Evolutionary conservation across 2,888 invertebrate species (phyloP).

Genomic region (Ophion obscuratus): DNA sequence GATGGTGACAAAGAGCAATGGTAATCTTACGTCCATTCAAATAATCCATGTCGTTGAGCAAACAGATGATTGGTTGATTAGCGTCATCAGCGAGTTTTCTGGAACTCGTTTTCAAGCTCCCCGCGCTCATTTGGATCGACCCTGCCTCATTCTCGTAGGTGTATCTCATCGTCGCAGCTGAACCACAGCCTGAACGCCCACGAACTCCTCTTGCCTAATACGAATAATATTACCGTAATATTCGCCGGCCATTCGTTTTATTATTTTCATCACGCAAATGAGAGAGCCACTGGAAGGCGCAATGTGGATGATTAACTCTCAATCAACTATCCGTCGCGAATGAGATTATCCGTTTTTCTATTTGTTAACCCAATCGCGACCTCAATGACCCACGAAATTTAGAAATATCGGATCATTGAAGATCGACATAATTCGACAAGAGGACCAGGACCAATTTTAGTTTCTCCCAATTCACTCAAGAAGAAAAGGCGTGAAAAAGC

Average conservation of each 20-base stretch:
- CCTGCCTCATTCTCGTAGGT: conserved; percentile 7
- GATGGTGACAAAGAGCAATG: conserved; percentile 23
- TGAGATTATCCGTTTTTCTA: conserved; percentile 11
- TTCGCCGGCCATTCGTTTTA: conserved; percentile 26
- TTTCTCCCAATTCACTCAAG: no score
- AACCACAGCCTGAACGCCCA: conserved; percentile 6
- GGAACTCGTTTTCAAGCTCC: conserved; percentile 12
- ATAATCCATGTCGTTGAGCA: conserved; percentile 39
- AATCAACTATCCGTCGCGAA: conserved; percentile 30
- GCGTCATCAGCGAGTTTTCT: conserved; percentile 26
- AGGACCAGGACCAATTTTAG: background rate
- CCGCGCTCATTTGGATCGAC: conserved; percentile 8
- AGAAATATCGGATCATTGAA: background rate
- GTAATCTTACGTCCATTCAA: conserved; percentile 10
- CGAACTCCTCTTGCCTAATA: background rate
- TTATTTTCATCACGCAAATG: conserved; percentile 48
- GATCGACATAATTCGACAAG: no score
- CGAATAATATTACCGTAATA: conserved; percentile 34
- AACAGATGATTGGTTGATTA: conserved; percentile 57
- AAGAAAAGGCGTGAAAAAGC: no score
- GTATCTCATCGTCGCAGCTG: conserved; percentile 31
- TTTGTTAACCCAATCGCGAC: background rate
- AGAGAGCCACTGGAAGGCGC: conserved; percentile 19
- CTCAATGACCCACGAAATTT: background rate
- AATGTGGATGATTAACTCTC: conserved; percentile 39